Conservation (phyloP, 2,888 invertebrate species). For the Mimumesa dahlbomi region DNA sequence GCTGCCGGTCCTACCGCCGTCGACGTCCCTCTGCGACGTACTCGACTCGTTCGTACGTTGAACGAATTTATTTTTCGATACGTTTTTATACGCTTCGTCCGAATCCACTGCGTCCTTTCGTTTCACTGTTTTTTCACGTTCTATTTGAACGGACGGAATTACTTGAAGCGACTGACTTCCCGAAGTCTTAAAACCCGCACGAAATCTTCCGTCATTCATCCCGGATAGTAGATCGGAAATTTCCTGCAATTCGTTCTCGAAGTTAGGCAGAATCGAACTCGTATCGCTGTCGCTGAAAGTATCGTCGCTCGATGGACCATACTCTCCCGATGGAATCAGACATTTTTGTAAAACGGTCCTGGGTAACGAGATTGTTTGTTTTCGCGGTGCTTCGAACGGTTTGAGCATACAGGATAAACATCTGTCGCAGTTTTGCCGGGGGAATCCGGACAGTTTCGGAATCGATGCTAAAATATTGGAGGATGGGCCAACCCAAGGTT, state of each 20-base stretch:
- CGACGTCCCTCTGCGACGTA: no score
- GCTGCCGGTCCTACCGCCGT: no score
- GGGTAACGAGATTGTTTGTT: constrained; percentile 23
- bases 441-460: constrained; percentile 67
- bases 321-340: not conserved
- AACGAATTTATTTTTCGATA: constrained; percentile 7
- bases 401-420: constrained; percentile 74
- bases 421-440: constrained; percentile 69
- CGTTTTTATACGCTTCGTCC: not conserved
- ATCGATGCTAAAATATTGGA: constrained; percentile 55
- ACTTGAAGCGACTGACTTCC: not conserved
- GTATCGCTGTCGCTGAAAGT: constrained; percentile 41
- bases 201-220: constrained; percentile 13
- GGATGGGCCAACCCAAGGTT: constrained; percentile 11
- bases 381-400: constrained; percentile 30
- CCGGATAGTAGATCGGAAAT: no score
- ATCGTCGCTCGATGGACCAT: not conserved
- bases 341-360: constrained; percentile 15
- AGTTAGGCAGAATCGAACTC: constrained; percentile 37
- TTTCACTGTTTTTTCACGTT: not conserved
- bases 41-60: not conserved
- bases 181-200: not conserved
- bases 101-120: constrained; percentile 1
- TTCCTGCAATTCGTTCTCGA: not conserved
- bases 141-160: not conserved